Conservation (phyloP, 2,888 invertebrate species). For the Lymantria monacha region DNA sequence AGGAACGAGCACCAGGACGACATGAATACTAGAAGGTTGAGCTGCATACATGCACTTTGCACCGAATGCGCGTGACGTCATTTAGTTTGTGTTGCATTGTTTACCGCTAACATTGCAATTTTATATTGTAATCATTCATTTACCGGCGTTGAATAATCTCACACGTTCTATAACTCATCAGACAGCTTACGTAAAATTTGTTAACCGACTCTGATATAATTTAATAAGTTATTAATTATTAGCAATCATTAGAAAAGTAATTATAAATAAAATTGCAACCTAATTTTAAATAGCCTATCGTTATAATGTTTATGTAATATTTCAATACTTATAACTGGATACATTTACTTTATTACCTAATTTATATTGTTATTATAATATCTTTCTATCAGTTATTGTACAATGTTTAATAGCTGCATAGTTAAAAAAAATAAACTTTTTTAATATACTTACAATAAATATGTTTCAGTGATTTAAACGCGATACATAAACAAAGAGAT, state of each 20-base stretch:
- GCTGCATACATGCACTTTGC: conserved; percentile 81
- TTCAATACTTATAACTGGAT: no score
- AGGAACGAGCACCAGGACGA: conserved; percentile 76
- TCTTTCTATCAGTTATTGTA: no score
- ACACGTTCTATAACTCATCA: not conserved
- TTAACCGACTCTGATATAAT: no score
- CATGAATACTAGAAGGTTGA: conserved; percentile 72
- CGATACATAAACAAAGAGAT: conserved; percentile 8
- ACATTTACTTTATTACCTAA: no score
- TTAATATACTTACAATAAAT: not conserved
- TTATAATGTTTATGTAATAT: no score
- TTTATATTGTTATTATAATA: no score
- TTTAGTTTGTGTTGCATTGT: conserved; percentile 68
- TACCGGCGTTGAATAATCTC: conserved; percentile 10
- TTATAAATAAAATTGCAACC: no score
- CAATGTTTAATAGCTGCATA: not conserved
- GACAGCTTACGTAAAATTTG: no score
- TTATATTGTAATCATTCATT: conserved; percentile 36
- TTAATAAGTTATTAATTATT: no score
- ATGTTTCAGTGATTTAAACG: not conserved
- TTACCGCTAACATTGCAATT: conserved; percentile 62
- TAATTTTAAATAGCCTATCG: no score
- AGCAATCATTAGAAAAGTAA: no score
- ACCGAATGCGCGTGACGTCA: conserved; percentile 77
- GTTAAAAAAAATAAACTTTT: not conserved